A percentile compares a stretch with the other conserved stretches of the same genome.
Evolutionary conservation across 2,797 vertebrate genomes (phyloP).

Genomic region (Mormyrus proboscirostris): DNA sequence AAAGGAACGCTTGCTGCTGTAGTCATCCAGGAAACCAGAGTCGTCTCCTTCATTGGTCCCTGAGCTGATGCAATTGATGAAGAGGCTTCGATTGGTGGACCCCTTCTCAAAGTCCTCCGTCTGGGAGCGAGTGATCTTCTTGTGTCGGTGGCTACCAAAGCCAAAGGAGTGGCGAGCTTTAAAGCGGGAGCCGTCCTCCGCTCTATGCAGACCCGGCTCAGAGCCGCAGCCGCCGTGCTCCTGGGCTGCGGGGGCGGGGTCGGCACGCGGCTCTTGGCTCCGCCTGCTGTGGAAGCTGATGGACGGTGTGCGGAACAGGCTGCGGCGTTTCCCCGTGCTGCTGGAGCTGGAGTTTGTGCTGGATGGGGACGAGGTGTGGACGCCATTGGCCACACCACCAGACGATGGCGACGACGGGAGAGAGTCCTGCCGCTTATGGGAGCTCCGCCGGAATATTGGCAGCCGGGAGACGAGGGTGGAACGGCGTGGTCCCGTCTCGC

Average conservation of each 20-base stretch:
- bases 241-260: constrained; percentile 56
- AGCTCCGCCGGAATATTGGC: constrained; percentile 91
- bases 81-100: constrained; percentile 79
- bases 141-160: constrained; percentile 77
- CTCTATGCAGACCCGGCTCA: constrained; percentile 55
- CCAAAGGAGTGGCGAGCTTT: constrained; percentile 79
- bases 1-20: constrained; percentile 60
- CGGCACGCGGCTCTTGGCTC: constrained; percentile 63
- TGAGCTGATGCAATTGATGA: constrained; percentile 94
- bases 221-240: constrained; percentile 58
- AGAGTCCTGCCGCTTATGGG: constrained; percentile 81
- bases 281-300: constrained; percentile 84
- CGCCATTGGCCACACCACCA: constrained; percentile 69
- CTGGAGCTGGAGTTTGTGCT: constrained; percentile 97
- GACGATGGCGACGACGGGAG: constrained; percentile 95
- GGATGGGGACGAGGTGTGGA: constrained; percentile 90
- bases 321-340: constrained; percentile 87
- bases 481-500: constrained; percentile 82
- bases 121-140: constrained; percentile 87
- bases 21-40: constrained; percentile 87
- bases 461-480: constrained; percentile 92
- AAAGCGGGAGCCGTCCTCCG: constrained; percentile 64
- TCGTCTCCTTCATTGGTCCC: constrained; percentile 86
- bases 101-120: constrained; percentile 87
- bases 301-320: constrained; percentile 87